Evolutionary conservation across 2,888 invertebrate genomes (phyloP).

Genomic region (Apodemia mormo): DNA sequence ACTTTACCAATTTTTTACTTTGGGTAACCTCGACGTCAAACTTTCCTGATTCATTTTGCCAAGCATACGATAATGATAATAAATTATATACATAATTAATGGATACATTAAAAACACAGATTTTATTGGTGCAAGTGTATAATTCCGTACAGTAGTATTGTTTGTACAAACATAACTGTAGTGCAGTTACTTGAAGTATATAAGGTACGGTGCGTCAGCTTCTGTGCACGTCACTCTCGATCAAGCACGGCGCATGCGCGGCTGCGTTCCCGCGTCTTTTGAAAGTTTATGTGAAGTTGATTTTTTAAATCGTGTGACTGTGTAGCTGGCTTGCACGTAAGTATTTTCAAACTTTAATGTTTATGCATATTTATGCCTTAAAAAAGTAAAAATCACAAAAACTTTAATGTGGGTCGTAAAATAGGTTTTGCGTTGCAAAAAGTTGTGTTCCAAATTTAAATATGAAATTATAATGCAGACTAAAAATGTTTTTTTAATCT

Average conservation of each 20-base stretch:
- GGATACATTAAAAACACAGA: not conserved
- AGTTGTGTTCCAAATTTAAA: too few species aligned
- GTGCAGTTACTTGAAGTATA: conserved; percentile 60
- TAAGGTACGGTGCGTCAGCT: conserved; percentile 62
- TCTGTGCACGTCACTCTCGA: conserved; percentile 75
- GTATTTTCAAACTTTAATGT: conserved; percentile 44
- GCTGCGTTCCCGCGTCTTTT: conserved; percentile 61
- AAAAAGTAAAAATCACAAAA: too few species aligned
- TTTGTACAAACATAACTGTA: conserved; percentile 73
- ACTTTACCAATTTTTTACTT: too few species aligned
- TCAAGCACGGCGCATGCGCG: conserved; percentile 58
- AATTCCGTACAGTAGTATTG: conserved; percentile 51
- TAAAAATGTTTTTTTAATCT: too few species aligned
- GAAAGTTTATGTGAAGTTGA: conserved; percentile 46
- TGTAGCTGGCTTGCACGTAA: conserved; percentile 56
- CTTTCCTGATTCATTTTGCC: too few species aligned
- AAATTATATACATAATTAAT: not conserved
- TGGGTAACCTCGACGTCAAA: too few species aligned
- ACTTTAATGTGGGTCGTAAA: too few species aligned
- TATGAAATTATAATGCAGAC: too few species aligned
- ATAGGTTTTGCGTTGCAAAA: too few species aligned
- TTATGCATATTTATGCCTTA: too few species aligned
- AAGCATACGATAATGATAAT: not conserved
- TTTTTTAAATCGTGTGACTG: conserved; percentile 54
- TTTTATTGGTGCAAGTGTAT: conserved; percentile 21